These are phyloP conservation scores for Ischnus inquisitorius DNA, from an alignment of 2,888 invertebrate genomes.

Conservation along the genomic window DNA sequence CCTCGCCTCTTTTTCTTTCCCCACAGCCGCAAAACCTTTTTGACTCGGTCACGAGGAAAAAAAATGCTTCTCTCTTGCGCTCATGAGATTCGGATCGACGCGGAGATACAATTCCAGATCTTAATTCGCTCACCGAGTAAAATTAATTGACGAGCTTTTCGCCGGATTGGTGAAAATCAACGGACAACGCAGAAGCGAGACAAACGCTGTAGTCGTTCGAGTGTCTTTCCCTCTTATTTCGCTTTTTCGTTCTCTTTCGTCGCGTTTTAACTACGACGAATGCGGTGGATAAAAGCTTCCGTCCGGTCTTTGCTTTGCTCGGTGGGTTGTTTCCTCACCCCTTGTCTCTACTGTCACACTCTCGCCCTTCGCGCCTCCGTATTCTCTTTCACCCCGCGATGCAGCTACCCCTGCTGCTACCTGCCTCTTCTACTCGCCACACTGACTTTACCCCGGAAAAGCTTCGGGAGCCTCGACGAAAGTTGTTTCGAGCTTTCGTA, in stretches of 20 bases:
- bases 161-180: not conserved
- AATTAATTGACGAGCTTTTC: not conserved
- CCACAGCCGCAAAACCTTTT: not conserved
- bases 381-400: slow-evolving; percentile 31
- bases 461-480: not conserved
- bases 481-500: slow-evolving; percentile 1
- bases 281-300: slow-evolving; percentile 34
- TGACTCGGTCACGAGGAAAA: not conserved
- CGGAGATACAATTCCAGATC: not conserved
- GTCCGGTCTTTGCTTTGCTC: slow-evolving; percentile 32
- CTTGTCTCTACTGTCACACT: slow-evolving; percentile 8
- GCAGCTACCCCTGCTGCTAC: not conserved
- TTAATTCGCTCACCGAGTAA: not conserved
- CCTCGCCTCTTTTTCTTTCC: not conserved
- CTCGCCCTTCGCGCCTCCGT: slow-evolving; percentile 16
- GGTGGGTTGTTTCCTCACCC: not conserved
- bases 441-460: slow-evolving; percentile 26
- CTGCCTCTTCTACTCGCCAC: not conserved
- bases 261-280: not conserved
- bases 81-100: not conserved
- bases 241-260: not conserved
- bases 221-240: not conserved
- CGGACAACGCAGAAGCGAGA: not conserved
- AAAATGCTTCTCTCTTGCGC: no score
- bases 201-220: not conserved